Evolutionary conservation across 1,140 invertebrate species (phyloP).

Genomic region (Anagrus nilaparvatae): DNA sequence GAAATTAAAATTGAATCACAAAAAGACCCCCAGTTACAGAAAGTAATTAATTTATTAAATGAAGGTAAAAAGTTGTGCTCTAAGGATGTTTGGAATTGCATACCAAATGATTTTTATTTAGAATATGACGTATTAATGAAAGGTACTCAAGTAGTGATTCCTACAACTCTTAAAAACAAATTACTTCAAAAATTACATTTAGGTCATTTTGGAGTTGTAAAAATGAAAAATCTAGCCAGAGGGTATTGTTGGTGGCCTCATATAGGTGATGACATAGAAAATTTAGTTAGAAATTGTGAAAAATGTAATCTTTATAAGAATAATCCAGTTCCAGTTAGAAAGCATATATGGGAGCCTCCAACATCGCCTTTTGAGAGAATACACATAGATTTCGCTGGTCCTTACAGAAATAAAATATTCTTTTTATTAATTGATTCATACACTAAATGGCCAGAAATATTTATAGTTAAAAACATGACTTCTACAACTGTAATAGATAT

Average conservation of each 20-base stretch:
- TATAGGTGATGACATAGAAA: slow-evolving; percentile 38
- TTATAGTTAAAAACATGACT: slow-evolving; percentile 4
- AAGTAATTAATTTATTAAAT: too few relatives aligned
- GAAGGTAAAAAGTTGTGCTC: too few relatives aligned
- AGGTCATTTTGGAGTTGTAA: slow-evolving; percentile 39
- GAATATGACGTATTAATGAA: slow-evolving; percentile 4
- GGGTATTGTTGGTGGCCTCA: slow-evolving; percentile 41
- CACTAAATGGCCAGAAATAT: slow-evolving; percentile 19
- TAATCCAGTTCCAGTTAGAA: slow-evolving; percentile 14
- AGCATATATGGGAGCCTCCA: slow-evolving; percentile 14
- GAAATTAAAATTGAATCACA: too few relatives aligned
- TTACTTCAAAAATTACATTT: slow-evolving; percentile 37
- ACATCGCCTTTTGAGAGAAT: slow-evolving; percentile 14
- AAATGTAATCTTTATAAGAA: slow-evolving; percentile 18
- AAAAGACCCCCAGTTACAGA: too few relatives aligned
- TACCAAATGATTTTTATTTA: too few relatives aligned
- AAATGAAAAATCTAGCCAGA: slow-evolving; percentile 43
- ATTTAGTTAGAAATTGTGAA: slow-evolving; percentile 26
- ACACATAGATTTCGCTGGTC: slow-evolving; percentile 20
- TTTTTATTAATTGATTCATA: slow-evolving; percentile 20
- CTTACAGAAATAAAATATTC: slow-evolving; percentile 7
- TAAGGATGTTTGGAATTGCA: too few relatives aligned
- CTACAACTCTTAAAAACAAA: slow-evolving; percentile 22
- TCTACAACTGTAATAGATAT: slow-evolving; percentile 16
- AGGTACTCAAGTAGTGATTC: slow-evolving; percentile 28